Percentiles rank a stretch among this genome's conserved stretches.
These are phyloP conservation scores for Pterostichus madidus DNA, from an alignment of 2,888 invertebrate genomes.

Conservation along the genomic window DNA sequence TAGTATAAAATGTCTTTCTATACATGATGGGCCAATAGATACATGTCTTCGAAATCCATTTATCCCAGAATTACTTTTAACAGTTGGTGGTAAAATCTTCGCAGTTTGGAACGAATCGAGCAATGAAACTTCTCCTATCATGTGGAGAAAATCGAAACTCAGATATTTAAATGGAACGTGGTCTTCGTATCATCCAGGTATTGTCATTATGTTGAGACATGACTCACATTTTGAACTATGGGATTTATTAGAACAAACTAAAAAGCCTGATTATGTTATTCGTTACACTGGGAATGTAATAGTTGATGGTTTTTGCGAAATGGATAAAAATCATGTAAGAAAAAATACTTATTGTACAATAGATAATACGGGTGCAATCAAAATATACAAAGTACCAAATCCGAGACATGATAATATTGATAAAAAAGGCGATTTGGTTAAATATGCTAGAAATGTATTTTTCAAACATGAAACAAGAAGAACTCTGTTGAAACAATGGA, in stretches of 20 bases:
- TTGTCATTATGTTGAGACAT: constrained; percentile 84
- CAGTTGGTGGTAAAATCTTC: constrained; percentile 87
- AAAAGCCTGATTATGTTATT: constrained; percentile 45
- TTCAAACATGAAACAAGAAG: constrained; percentile 75
- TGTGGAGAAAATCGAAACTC: constrained; percentile 83
- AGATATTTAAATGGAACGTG: constrained; percentile 84
- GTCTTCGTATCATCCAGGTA: constrained; percentile 87
- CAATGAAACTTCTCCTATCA: constrained; percentile 78
- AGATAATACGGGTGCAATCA: constrained; percentile 84
- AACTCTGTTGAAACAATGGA: constrained; percentile 74
- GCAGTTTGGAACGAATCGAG: constrained; percentile 86
- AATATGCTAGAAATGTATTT: constrained; percentile 32
- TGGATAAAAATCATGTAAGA: constrained; percentile 49
- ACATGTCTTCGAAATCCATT: constrained; percentile 82
- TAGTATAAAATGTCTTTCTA: constrained; percentile 71
- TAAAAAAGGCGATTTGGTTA: constrained; percentile 15
- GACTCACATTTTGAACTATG: constrained; percentile 91
- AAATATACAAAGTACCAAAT: constrained; percentile 81
- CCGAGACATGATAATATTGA: not conserved
- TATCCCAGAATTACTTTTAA: constrained; percentile 81
- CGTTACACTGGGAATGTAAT: constrained; percentile 52
- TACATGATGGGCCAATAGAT: constrained; percentile 87
- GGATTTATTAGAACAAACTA: constrained; percentile 85
- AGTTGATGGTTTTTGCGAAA: constrained; percentile 42
- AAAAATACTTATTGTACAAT: constrained; percentile 78